Evolutionary conservation across 1,140 invertebrate genomes (phyloP).

Genomic region (Penaeus chinensis): DNA sequence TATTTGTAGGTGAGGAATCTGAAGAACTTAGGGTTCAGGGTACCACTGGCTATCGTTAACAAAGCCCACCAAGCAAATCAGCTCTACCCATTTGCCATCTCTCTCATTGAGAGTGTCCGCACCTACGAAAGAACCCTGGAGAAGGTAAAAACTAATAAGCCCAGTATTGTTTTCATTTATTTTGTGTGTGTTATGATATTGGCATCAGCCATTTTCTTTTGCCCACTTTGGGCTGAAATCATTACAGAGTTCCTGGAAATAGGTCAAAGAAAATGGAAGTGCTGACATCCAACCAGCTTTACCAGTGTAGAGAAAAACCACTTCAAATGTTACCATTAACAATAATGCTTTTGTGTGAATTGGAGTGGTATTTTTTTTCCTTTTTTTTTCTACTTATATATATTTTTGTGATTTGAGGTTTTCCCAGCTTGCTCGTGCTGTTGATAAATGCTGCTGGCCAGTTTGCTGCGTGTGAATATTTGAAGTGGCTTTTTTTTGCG

Average conservation of each 20-base stretch:
- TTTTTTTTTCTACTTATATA: too few species aligned
- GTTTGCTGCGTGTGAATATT: constrained; percentile 30
- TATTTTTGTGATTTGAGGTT: constrained; percentile 13
- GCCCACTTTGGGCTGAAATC: too few species aligned
- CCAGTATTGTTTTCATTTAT: not conserved
- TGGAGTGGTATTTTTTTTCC: not conserved
- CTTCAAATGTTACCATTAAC: constrained; percentile 35
- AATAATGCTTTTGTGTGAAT: constrained; percentile 28
- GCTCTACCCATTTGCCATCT: constrained; percentile 98
- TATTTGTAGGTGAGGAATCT: constrained; percentile 87
- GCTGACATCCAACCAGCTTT: constrained; percentile 2
- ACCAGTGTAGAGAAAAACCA: constrained; percentile 18
- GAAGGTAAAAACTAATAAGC: constrained; percentile 78
- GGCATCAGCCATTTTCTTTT: too few species aligned
- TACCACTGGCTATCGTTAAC: constrained; percentile 97
- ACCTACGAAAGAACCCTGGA: constrained; percentile 97
- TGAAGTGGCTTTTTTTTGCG: constrained; percentile 40
- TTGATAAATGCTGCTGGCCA: constrained; percentile 43
- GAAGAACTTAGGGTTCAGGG: constrained; percentile 95
- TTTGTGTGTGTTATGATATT: not conserved
- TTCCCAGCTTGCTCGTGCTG: constrained; percentile 47
- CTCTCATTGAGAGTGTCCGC: constrained; percentile 95
- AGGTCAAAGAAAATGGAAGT: not conserved
- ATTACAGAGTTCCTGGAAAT: too few species aligned
- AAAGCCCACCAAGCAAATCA: constrained; percentile 99